Base-by-base conservation (phyloP, 2,888 invertebrate species). In the Pedicia rivosa region DNA sequence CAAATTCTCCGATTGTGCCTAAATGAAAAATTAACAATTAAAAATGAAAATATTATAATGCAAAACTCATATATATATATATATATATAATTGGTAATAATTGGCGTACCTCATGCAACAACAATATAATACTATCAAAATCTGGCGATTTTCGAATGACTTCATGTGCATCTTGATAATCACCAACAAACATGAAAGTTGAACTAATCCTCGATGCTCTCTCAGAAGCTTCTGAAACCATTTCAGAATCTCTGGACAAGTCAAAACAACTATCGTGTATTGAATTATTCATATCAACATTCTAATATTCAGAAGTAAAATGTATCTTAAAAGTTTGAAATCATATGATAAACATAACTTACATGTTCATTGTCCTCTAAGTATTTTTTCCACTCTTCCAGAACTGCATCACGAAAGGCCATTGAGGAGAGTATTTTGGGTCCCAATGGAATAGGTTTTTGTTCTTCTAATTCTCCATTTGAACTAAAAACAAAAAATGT, bases 81-180 rank as follows among this genome's bases (percentile, higher is more conserved):
- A n/a, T n/a, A n/a, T 13, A 8, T 5, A 24, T 34, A 24, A 24
- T 22, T 9, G 22, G 16, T 14, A 19, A n/a, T n/a, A n/a, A n/a
- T n/a, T 13, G 9, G 4, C 31, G 37, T 42, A 48, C 46, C 24
- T 48, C 45, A 20, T 42, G 28, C 27, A 50, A 38, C 2, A 48
- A 38, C 9, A 46, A 25, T 24, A 50, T 43, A 7, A 50, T 42
- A 26, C 46, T 46, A 8, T 50, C 45, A 29, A 48, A 49, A 39
- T 49, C 47, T 5, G 42, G 41, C 20, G 44, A 43, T 15, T 40
- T 41, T 19, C 39, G 35, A 16, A 46, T 35, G 3, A 48, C 14
- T 13, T 42, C 34, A 10, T 36, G 22, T 4, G 42, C 33, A 26
- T 44, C 36, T 19, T 36, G 36, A 8, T 22, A 40, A 14, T 43